These are phyloP conservation scores for Timandra comae DNA, from an alignment of 2,888 invertebrate genomes.

Conservation along the genomic window DNA sequence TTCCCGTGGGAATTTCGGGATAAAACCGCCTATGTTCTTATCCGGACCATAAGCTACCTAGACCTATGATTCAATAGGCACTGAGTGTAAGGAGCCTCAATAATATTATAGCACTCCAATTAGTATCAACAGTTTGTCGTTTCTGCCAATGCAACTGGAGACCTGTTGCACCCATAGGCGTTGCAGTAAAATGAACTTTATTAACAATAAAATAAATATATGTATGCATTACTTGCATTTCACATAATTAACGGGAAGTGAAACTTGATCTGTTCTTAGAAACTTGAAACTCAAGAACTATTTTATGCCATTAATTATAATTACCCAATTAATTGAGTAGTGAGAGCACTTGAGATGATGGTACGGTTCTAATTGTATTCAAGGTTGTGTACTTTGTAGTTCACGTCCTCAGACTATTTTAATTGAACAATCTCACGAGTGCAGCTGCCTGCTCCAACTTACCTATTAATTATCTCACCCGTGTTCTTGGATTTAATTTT, in stretches of 20 bases:
- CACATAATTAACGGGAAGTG: constrained; percentile 40
- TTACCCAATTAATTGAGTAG: constrained; percentile 22
- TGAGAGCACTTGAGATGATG: constrained; percentile 8
- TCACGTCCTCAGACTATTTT: background rate
- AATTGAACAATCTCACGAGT: too few relatives aligned
- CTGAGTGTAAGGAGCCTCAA: too few relatives aligned
- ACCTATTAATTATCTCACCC: too few relatives aligned
- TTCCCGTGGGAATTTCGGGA: too few relatives aligned
- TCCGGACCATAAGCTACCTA: too few relatives aligned
- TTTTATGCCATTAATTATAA: constrained; percentile 21
- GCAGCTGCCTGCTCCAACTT: too few relatives aligned
- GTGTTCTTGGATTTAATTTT: too few relatives aligned
- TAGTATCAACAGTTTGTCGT: constrained; percentile 33
- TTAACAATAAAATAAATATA: constrained; percentile 19
- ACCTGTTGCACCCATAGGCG: constrained; percentile 22
- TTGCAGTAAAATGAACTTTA: constrained; percentile 31
- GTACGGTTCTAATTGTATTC: constrained; percentile 18
- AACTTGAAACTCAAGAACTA: constrained; percentile 30
- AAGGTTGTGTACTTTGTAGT: constrained; percentile 10
- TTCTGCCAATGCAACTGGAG: constrained; percentile 59
- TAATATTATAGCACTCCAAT: too few relatives aligned
- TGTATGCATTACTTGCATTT: constrained; percentile 19
- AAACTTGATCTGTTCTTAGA: constrained; percentile 43
- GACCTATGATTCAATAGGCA: too few relatives aligned
- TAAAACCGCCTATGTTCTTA: too few relatives aligned